Base-by-base conservation (phyloP, 2,888 invertebrate genomes). In the Diaprepes abbreviatus region DNA sequence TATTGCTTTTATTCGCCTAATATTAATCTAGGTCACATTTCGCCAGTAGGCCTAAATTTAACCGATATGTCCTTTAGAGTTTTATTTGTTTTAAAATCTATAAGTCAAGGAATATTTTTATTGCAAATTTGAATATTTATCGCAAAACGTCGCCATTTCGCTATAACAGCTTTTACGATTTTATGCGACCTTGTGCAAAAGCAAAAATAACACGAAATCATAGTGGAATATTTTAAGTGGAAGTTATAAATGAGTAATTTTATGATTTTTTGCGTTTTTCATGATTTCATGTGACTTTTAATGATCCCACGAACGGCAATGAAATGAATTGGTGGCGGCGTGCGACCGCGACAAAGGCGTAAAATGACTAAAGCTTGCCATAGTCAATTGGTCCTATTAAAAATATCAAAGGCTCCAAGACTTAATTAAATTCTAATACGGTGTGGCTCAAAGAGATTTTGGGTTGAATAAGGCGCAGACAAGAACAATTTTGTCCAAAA, bases 301-400 rank as follows among this genome's bases (percentile, higher is more conserved):
- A 33, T 19, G 48, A 31, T 35, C 52, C 59, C 54, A 60, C 60
- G 68, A 17, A 68, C 63, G 63, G 57, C 62, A 68, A 63, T 68
- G 68, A 63, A 63, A 68, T 57, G 50, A 58, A 59, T 64, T 69
- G 66, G 59, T 52, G 59, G 52, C 70, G 70, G 66, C 70, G 60
- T 35, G 55, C 57, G 50, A 60, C 48, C 66, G 33, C 62, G 45
- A 55, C 70, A 70, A 70, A 70, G 65, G 65, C 65, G 65, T 55
- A 65, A 70, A 65, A 70, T 66, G 58, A 48, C 50, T 40, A 28
- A 50, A 52, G 48, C 40, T 35, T 52, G n/a, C 48, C 21, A 14
- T 12, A 45, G 57, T 57, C n/a, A 65, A 65, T 16, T 57, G 43
- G 45, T 24, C 6, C n/a, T n/a, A n/a, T n/a, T n/a, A n/a, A n/a